Base-by-base conservation (phyloP, 2,888 invertebrate genomes). In the Aplocera efformata region DNA sequence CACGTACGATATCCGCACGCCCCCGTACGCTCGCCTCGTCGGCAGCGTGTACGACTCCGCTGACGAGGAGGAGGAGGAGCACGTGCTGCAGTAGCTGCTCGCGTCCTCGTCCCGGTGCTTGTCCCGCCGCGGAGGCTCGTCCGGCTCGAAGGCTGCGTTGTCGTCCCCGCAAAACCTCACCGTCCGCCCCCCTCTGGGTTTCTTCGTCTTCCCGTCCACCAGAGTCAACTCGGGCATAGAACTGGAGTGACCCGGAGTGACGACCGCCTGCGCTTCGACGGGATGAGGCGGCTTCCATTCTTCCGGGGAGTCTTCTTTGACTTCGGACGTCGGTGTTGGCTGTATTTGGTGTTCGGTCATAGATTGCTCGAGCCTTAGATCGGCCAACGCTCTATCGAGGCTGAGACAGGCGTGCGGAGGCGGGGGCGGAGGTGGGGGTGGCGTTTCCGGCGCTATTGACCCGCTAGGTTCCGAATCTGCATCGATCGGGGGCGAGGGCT, bases 1-100 rank as follows among this genome's bases (percentile, higher is more conserved):
- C 53, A 97, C 97, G 81, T 97, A 98, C 6, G 96, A 96, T 62
- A 97, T 96, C 56, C 97, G 86, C 7, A 96, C 96, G 25, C 96
- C 96, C 38, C 95, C 95, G 71, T 96, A 96, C 33, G 95, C 94
- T 42, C 95, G 89, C 56, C 96, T 84, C 25, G 96, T 93, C 2
- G 96, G 96, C 60, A 96, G 82, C 48, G 95, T 94, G 75, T 96
- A 96, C 52, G 96, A 94, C 63, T 95, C 93, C 53, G 95, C 95
- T 52, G 96, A 96, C 35, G 96, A 96, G 8, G 95, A 95, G 13
- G 95, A 95, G 0, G 95, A 96, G 53, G 97, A 97, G 7, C 97
- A 97, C 25, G 97, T 97, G 75, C 97, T 97, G 66, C 94, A 93
- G 72, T 94, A 86, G 69, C 95, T 95, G 55, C 92, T 93, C 6